Evolutionary conservation across 2,888 invertebrate species (phyloP).

Genomic region (Brenthis hecate): DNA sequence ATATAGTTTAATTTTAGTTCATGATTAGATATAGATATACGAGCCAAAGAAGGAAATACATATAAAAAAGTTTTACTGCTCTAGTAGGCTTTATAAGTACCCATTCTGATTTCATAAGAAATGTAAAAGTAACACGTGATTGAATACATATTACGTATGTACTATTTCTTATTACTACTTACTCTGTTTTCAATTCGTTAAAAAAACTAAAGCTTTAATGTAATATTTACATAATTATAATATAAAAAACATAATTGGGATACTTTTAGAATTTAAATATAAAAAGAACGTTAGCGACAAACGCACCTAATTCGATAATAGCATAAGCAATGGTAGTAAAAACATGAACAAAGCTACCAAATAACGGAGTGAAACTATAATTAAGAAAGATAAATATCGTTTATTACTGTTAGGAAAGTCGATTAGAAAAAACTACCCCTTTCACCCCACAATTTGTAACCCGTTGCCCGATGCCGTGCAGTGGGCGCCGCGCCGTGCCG

Average conservation of each 20-base stretch:
- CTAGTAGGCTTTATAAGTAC: conserved; percentile 3
- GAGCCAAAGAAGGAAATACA: background rate
- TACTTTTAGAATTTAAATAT: conserved; percentile 5
- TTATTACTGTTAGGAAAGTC: conserved; percentile 82
- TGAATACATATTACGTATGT: background rate
- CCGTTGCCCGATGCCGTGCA: conserved; percentile 58
- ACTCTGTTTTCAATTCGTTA: too few species aligned
- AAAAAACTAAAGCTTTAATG: too few species aligned
- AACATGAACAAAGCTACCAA: conserved; percentile 78
- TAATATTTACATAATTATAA: background rate
- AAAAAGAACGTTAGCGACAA: conserved; percentile 59
- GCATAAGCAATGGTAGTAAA: conserved; percentile 68
- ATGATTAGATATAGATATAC: background rate
- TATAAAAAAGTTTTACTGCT: conserved; percentile 3
- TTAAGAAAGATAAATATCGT: conserved; percentile 83
- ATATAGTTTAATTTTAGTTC: background rate
- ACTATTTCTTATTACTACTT: too few species aligned
- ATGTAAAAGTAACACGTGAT: background rate
- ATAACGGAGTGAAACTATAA: conserved; percentile 76
- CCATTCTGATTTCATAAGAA: conserved; percentile 8
- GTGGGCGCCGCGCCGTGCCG: conserved; percentile 69
- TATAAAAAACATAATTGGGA: background rate
- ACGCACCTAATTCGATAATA: conserved; percentile 78
- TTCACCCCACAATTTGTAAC: conserved; percentile 83
- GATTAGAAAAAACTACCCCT: conserved; percentile 82